These are phyloP conservation scores for Torymus auratus DNA, from an alignment of 2,888 invertebrate species.

Conservation along the genomic window DNA sequence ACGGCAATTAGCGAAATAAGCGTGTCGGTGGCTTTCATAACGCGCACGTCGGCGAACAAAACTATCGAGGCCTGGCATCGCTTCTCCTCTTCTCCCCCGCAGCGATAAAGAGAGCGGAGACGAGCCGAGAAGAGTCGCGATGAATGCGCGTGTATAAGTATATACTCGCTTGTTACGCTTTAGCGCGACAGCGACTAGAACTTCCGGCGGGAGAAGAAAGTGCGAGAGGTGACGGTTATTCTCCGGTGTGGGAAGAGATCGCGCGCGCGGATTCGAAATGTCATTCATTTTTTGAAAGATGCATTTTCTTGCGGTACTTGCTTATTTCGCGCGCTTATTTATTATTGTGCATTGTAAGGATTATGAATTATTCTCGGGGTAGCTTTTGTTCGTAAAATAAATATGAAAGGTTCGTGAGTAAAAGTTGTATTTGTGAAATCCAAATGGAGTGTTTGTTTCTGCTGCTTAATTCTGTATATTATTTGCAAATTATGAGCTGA, in stretches of 20 bases:
- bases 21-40: slow-evolving; percentile 15
- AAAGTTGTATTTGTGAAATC: too few relatives aligned
- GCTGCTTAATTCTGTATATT: too few relatives aligned
- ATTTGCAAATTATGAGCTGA: too few relatives aligned
- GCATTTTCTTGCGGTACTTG: too few relatives aligned
- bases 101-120: not conserved
- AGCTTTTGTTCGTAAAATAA: too few relatives aligned
- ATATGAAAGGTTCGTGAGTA: too few relatives aligned
- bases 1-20: slow-evolving; percentile 22
- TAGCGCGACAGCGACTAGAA: slow-evolving; percentile 11
- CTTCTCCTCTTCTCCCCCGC: slow-evolving; percentile 13
- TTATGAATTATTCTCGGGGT: too few relatives aligned
- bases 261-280: too few relatives aligned
- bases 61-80: slow-evolving; percentile 25
- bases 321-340: too few relatives aligned
- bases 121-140: not conserved
- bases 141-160: slow-evolving; percentile 1
- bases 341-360: too few relatives aligned
- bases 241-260: not conserved
- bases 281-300: too few relatives aligned
- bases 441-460: too few relatives aligned
- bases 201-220: slow-evolving; percentile 32
- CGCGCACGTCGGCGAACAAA: slow-evolving; percentile 7
- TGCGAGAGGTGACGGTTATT: not conserved
- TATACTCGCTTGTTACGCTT: slow-evolving; percentile 35